A percentile compares a stretch with the other conserved stretches of the same genome.
Conservation (phyloP, 2,797 vertebrate species). For the Falco berigora region DNA sequence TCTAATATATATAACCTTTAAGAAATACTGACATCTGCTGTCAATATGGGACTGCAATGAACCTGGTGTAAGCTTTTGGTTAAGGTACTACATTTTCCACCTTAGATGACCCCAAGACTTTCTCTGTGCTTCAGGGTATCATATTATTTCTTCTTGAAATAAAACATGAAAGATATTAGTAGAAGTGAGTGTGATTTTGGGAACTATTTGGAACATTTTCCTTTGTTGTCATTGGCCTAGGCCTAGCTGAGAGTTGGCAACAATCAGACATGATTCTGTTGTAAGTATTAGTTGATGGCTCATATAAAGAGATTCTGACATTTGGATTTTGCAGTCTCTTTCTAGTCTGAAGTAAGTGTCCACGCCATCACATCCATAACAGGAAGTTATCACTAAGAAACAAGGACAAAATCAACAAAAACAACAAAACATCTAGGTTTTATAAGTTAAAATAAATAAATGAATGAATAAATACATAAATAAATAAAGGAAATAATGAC, state of each 20-base stretch:
- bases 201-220: neutral
- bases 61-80: neutral
- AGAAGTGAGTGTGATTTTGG: neutral
- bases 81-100: neutral
- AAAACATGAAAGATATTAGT: neutral
- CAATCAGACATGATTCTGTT: neutral
- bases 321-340: neutral
- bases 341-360: neutral
- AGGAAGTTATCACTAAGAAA: neutral
- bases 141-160: neutral
- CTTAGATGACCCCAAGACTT: neutral
- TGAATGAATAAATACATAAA: neutral
- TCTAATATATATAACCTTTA: neutral
- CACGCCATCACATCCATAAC: neutral
- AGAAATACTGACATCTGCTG: constrained; percentile 53
- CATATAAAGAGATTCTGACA: neutral
- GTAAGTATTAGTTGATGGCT: neutral
- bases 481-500: neutral
- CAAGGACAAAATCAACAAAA: neutral
- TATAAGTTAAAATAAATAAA: neutral
- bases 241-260: neutral
- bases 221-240: neutral
- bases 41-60: neutral
- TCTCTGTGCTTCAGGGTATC: neutral
- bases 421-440: neutral